Conservation (phyloP, 2,888 invertebrate species). For the Noctua comes region DNA sequence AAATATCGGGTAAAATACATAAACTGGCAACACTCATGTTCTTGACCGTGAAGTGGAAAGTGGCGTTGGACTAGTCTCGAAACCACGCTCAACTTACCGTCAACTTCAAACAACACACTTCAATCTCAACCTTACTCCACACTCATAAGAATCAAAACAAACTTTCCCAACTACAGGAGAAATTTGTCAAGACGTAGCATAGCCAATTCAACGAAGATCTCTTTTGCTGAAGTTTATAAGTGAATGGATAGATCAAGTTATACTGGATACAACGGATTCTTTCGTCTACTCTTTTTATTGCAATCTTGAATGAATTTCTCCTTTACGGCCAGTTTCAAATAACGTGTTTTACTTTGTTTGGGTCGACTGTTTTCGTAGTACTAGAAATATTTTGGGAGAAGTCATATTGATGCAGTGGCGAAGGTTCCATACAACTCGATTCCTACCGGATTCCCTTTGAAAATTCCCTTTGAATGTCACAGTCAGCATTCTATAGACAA, state of each 20-base stretch:
- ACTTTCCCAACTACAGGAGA: constrained; percentile 17
- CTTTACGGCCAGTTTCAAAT: constrained; percentile 41
- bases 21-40: constrained; percentile 78
- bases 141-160: constrained; percentile 26
- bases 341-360: constrained; percentile 45
- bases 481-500: too few species aligned
- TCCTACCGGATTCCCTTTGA: too few species aligned
- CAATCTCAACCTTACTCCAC: constrained; percentile 66
- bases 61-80: constrained; percentile 76
- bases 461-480: too few species aligned
- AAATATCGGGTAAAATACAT: constrained; percentile 53
- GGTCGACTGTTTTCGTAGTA: constrained; percentile 16
- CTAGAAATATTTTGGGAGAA: too few species aligned
- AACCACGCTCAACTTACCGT: constrained; percentile 61
- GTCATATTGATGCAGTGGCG: too few species aligned
- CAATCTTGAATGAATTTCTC: constrained; percentile 67
- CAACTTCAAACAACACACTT: constrained; percentile 15
- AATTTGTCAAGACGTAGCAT: constrained; percentile 28
- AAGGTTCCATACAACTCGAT: too few species aligned
- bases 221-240: not conserved
- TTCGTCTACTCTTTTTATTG: constrained; percentile 70
- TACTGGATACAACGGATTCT: constrained; percentile 64
- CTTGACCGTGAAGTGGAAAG: constrained; percentile 89
- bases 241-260: constrained; percentile 56
- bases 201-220: constrained; percentile 65